Evolutionary conservation across 2,888 invertebrate species (phyloP).

Genomic region (Campopleginae sp.): DNA sequence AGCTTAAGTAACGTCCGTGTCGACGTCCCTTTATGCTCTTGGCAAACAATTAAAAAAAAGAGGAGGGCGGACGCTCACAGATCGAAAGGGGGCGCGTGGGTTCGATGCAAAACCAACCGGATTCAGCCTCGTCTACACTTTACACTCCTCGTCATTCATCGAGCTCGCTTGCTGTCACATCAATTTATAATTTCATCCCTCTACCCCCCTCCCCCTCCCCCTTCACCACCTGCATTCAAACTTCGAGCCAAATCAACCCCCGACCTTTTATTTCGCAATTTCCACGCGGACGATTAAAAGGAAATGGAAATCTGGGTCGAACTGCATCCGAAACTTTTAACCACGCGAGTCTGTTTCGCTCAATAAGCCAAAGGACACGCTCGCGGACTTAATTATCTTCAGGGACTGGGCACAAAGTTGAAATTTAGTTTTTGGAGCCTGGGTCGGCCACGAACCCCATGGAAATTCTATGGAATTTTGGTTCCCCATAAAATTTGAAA

Average conservation of each 20-base stretch:
- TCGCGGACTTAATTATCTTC: not conserved
- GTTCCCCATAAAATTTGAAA: not conserved
- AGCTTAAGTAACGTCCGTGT: conserved; percentile 68
- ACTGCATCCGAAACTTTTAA: not conserved
- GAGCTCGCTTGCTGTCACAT: conserved; percentile 44
- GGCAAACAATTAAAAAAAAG: conserved; percentile 69
- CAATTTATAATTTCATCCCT: conserved; percentile 67
- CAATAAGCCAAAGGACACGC: not conserved
- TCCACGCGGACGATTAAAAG: not conserved
- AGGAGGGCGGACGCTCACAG: not conserved
- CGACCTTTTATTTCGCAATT: not conserved
- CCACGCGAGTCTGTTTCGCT: not conserved
- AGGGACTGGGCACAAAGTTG: not conserved
- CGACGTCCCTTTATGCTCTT: conserved; percentile 61
- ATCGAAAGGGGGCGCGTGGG: conserved; percentile 47
- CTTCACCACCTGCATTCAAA: conserved; percentile 18
- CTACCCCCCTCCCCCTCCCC: not conserved
- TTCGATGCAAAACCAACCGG: not conserved
- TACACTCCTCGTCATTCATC: conserved; percentile 64
- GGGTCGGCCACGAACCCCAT: not conserved
- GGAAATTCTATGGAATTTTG: not conserved
- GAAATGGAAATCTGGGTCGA: not conserved
- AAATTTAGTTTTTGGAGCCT: not conserved
- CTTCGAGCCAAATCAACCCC: not conserved
- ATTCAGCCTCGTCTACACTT: conserved; percentile 10